These are phyloP conservation scores for Fringilla coelebs DNA, from an alignment of 2,797 vertebrate species.

Conservation along the genomic window DNA sequence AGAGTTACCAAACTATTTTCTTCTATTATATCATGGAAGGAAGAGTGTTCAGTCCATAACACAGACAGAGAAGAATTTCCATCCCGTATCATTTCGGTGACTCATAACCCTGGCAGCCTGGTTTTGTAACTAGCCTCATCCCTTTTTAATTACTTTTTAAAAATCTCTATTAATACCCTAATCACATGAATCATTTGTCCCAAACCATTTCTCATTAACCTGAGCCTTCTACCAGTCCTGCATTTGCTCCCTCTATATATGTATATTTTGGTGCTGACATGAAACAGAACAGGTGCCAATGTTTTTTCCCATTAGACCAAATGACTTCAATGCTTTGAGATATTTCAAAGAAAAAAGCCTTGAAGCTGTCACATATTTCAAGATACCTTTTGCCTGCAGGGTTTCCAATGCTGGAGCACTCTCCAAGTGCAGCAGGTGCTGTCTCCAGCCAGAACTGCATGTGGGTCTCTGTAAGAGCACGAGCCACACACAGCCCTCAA, in stretches of 20 bases:
- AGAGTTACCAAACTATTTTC: neutral
- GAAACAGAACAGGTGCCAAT: neutral
- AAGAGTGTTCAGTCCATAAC: neutral
- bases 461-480: rapidly evolving
- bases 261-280: neutral
- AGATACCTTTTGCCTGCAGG: neutral
- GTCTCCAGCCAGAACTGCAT: rapidly evolving
- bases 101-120: neutral
- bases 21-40: neutral
- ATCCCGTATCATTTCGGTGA: neutral
- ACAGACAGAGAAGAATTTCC: neutral
- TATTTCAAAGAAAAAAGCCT: neutral
- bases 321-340: neutral
- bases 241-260: neutral
- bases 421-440: rapidly evolving
- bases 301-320: neutral
- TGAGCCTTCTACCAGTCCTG: neutral
- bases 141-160: neutral
- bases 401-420: neutral
- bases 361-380: neutral
- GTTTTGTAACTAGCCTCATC: neutral
- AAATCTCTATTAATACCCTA: neutral
- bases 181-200: neutral
- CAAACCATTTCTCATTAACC: neutral
- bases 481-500: neutral